Evolutionary conservation across 2,797 vertebrate genomes (phyloP), one percentile per base, ranked within the genome.

Genomic region (Hypotaenidia philippensis): DNA sequence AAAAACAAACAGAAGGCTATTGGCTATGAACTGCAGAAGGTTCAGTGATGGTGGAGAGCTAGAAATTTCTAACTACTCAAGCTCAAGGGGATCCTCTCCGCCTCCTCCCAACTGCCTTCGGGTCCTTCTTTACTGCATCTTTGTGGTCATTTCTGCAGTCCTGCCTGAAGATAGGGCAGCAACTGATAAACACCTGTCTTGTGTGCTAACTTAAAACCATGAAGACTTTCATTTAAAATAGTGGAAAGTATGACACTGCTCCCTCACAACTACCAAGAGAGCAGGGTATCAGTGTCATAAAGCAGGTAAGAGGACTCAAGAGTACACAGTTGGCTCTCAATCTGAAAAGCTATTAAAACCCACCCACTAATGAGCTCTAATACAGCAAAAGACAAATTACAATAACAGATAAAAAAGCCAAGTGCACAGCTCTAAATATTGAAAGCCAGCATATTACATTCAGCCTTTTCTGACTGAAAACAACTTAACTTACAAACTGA

Each of bases 1-100:
- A 26, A 50, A 50, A 50, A 26, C 23, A 25, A 79, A 25, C 20
- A 87, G 41, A 86, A 87, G 89, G 41, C 18, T 50, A 84, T 5
- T 41, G n/a, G 84, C 44, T 92, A 88, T 69, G 66, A 95, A 88
- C 40, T 53, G 72, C 69, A 81, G 26, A 82, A 71, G 40, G n/a
- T 20, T 83, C 66, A 32, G 38, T 7, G 65, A 61, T 34, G 25
- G 41, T 50, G 16, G 38, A 69, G 9, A 20, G 22, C 23, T 65
- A 11, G 38, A 87, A 93, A 82, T 49, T 29, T 75, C 59, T 56
- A 74, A 5, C 29, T 57, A 20, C 34, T 83, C 1, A 0, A 74
- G 41, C 19, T 57, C 5, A 1, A 83, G 12, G 1, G 25, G 14
- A 88, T 75, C 7, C 3, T 49, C 49, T 70, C 34, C 65, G 60